Evolutionary conservation across 2,797 vertebrate genomes (phyloP).

Genomic region (Synaphobranchus kaupii): DNA sequence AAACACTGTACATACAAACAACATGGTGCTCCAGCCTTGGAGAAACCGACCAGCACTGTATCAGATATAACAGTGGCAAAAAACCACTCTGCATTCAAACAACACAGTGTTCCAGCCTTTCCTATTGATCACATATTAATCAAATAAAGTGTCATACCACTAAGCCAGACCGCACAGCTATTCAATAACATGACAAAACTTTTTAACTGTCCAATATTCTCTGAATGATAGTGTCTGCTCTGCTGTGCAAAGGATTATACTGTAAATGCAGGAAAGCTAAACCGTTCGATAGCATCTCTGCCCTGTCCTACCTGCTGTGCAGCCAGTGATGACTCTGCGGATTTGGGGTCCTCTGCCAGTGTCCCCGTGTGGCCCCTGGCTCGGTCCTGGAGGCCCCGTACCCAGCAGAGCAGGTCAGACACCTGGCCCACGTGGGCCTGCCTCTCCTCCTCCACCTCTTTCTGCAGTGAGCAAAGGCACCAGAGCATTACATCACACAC

Average conservation of each 20-base stretch:
- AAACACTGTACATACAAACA: neutral
- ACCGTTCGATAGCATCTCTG: neutral
- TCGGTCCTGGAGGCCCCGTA: slow-evolving; percentile 78
- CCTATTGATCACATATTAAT: neutral
- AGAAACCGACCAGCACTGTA: no score
- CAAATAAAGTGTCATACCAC: neutral
- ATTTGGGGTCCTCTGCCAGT: slow-evolving; percentile 66
- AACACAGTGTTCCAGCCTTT: neutral
- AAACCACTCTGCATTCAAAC: neutral
- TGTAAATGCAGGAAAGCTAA: neutral
- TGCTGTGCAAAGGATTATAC: neutral
- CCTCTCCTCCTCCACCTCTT: slow-evolving; percentile 96
- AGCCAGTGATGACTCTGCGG: slow-evolving; percentile 83
- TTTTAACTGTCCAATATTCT: neutral
- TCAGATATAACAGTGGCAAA: no score
- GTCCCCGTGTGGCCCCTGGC: slow-evolving; percentile 53
- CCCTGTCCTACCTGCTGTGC: slow-evolving; percentile 85
- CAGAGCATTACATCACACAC: neutral
- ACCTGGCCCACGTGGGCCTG: slow-evolving; percentile 89
- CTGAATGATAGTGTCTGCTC: neutral
- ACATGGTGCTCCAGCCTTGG: neutral
- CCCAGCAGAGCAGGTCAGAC: slow-evolving; percentile 89
- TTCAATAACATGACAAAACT: neutral
- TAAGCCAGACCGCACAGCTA: neutral
- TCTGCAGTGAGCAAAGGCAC: slow-evolving; percentile 67